These are phyloP conservation scores for Atherinomorus stipes DNA, from an alignment of 2,113 vertebrate genomes.

Conservation along the genomic window DNA sequence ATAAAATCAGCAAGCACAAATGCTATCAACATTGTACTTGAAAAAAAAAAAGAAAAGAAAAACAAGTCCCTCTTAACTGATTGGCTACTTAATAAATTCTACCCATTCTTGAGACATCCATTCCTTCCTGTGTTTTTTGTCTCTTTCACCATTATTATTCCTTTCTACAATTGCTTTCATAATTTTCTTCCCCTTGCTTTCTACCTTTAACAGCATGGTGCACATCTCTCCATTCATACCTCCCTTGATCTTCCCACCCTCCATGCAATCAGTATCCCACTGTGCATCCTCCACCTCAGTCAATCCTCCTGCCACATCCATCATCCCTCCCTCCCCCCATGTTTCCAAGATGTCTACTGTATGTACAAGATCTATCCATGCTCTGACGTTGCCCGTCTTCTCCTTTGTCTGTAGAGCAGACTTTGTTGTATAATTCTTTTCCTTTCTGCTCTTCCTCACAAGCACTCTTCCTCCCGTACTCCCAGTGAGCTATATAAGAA, in stretches of 20 bases:
- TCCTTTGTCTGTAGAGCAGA: constrained; percentile 7
- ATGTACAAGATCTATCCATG: not conserved
- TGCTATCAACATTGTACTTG: not conserved
- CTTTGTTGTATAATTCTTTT: constrained; percentile 5
- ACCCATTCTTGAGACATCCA: not conserved
- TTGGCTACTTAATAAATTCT: no score
- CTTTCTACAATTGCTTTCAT: not conserved
- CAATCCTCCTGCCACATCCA: not conserved
- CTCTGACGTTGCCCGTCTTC: constrained; percentile 9
- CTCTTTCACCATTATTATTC: not conserved
- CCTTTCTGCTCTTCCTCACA: not conserved
- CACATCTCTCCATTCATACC: constrained; percentile 3
- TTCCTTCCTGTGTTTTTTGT: not conserved
- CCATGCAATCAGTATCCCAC: constrained; percentile 4
- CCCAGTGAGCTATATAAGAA: constrained; percentile 24
- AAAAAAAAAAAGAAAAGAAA: not conserved
- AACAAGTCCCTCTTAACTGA: no score
- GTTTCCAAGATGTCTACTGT: not conserved
- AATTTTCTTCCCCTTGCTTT: constrained; percentile 6
- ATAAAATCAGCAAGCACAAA: not conserved
- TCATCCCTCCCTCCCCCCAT: not conserved
- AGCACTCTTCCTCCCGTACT: constrained; percentile 18
- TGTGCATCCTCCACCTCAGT: not conserved
- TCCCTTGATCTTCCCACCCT: not conserved
- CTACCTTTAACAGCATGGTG: not conserved